Conservation (phyloP, 2,113 vertebrate genomes). For the Mugil cephalus region DNA sequence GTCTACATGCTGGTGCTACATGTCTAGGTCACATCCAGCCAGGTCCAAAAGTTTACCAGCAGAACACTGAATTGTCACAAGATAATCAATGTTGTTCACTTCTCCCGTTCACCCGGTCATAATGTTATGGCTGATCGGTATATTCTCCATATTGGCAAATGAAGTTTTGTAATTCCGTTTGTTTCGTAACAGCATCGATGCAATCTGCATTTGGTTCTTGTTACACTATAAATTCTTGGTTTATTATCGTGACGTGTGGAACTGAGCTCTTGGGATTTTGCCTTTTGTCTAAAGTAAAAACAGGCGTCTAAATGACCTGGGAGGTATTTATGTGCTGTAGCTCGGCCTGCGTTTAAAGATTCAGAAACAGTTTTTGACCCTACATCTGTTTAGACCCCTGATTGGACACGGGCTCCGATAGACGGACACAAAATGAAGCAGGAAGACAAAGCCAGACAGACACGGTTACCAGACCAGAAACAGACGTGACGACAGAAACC, state of each 20-base stretch:
- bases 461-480: slow-evolving; percentile 22
- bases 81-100: too few relatives aligned
- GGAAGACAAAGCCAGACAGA: slow-evolving; percentile 7
- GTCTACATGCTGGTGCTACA: too few relatives aligned
- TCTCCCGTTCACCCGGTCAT: too few relatives aligned
- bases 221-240: background rate
- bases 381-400: background rate
- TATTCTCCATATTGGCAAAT: too few relatives aligned
- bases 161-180: too few relatives aligned
- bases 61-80: too few relatives aligned
- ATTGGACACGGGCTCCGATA: slow-evolving; percentile 8
- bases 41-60: too few relatives aligned
- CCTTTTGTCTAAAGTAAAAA: slow-evolving; percentile 16
- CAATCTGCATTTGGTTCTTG: background rate
- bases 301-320: background rate
- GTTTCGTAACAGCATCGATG: background rate
- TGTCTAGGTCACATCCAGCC: too few relatives aligned
- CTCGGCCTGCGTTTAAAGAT: background rate
- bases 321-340: slow-evolving; percentile 24
- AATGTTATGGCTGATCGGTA: too few relatives aligned
- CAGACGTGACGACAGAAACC: slow-evolving; percentile 18
- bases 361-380: slow-evolving; percentile 15
- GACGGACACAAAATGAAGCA: slow-evolving; percentile 24
- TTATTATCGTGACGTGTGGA: slow-evolving; percentile 9
- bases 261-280: too few relatives aligned